Evolutionary conservation across 1,140 invertebrate genomes (phyloP), one percentile per base, ranked within the genome.

Genomic region (Drosophila guanche): DNA sequence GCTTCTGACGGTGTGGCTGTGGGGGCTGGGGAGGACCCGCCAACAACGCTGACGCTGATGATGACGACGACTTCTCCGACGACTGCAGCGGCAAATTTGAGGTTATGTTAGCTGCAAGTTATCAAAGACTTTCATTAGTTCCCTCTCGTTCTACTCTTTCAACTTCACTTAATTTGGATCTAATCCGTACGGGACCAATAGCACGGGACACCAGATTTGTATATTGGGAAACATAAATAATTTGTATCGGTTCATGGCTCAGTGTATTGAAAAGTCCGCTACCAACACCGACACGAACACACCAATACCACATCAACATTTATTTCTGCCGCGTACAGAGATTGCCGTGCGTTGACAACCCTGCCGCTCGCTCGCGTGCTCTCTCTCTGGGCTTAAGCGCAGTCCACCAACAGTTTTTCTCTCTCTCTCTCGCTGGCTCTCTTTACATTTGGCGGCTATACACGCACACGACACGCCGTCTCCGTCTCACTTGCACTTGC

Each of bases 41-140:
- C 67, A 51, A 67, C 50, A 53, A 61, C 59, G 43, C 52, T 63
- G 51, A 56, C 51, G 83, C 67, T 81, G 81, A 86, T 77, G 81
- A 85, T 69, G 81, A 85, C 74, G 80, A 86, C 66, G 80, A 85
- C 71, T 70, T 75, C 71, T 62, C 71, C 78, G 75, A 71, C 78
- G 75, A 71, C 83, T 88, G 84, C 83, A 88, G 83, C 83, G 84
- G 67, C 68, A 81, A 89, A 43, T 89, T 89, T 88, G 84, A 88
- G 84, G 84, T 89, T 88, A 88, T 88, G 84, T 88, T 88, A 88
- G 83, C 83, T 88, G 84, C 79, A 89, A 88, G 63, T 88, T 88
- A 67, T 58, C 68, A 70, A 88, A 88, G 54, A 89, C 58, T 77
- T 62, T 53, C 10, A 69, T 86, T 88, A 86, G 67, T 73, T 47